Base-by-base conservation (phyloP, 2,113 vertebrate genomes). In the Clinocottus analis region DNA sequence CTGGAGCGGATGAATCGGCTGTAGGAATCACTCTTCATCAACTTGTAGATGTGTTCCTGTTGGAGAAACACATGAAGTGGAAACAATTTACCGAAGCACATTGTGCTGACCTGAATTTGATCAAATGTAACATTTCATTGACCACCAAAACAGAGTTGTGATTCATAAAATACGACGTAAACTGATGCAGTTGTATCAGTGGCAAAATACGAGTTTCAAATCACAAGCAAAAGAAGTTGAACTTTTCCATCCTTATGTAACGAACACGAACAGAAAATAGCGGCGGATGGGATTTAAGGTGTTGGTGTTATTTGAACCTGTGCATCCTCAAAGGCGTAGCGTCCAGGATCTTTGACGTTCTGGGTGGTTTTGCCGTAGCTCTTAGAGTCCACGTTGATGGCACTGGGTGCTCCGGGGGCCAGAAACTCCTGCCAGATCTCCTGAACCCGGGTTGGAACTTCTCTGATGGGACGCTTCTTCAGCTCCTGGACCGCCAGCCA, bases 11-110 rank as follows among this genome's bases (percentile, higher is more conserved):
- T 96, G 94, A 99, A 99, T 92, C 97, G 97, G 86, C 97, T 97
- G 83, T 99, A 99, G 73, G 97, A 99, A 91, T 99, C 98, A 91
- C 98, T 99, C 94, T 99, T 99, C 97, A 99, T 99, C 95, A 99
- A 89, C 92, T 98, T 99, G 94, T 98, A 99, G 95, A 99, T 99
- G 90, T 99, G 98, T 95, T 98, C 98, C 98, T 99, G 91, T 65
- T 8, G 49, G 1, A 60, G 69, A 83, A 43, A 67, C 29, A 63
- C 29, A 77, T 51, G 33, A 41, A 60, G 37, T 29, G 14, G 11
- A 67, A 60, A 55, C 25, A n/a, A 53, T 16, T 29, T 14, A 76
- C 14, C n/a, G n/a, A 87, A 23, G 51, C 33, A 31, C 25, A 23
- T 63, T 35, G 37, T 51, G 11, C 19, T 63, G 39, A 51, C 29